These are phyloP conservation scores for Falcaria lacertinaria DNA, from an alignment of 2,888 invertebrate species.

Conservation along the genomic window DNA sequence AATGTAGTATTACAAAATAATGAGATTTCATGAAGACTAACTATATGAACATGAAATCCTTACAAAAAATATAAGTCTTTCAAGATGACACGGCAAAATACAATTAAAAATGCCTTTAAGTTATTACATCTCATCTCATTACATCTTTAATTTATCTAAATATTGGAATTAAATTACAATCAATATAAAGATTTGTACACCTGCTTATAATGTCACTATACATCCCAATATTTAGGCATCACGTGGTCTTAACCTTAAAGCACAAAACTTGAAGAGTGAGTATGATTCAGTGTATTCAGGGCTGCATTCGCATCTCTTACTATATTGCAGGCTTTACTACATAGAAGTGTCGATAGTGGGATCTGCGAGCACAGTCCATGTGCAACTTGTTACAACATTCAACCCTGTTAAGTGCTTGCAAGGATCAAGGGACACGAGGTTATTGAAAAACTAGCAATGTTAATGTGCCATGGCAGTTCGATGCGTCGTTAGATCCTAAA, in stretches of 20 bases:
- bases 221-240: constrained; percentile 71
- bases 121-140: constrained; percentile 54
- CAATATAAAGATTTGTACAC: constrained; percentile 74
- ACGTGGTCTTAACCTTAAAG: constrained; percentile 55
- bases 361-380: constrained; percentile 54
- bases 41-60: constrained; percentile 79
- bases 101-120: constrained; percentile 69
- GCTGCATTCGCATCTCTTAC: constrained; percentile 43
- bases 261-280: constrained; percentile 49
- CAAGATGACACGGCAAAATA: constrained; percentile 74
- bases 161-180: constrained; percentile 74
- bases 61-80: constrained; percentile 75
- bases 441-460: constrained; percentile 62
- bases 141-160: constrained; percentile 62
- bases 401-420: constrained; percentile 72
- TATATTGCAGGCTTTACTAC: constrained; percentile 10
- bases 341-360: constrained; percentile 13
- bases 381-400: constrained; percentile 69
- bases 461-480: constrained; percentile 52
- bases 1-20: constrained; percentile 66
- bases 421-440: constrained; percentile 76
- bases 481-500: constrained; percentile 57
- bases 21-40: constrained; percentile 78
- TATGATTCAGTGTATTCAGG: constrained; percentile 32
- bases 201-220: constrained; percentile 63